phyloP scores from a whole-genome alignment of 2,113 vertebrate species.

The Atractosteus spatula region DNA sequence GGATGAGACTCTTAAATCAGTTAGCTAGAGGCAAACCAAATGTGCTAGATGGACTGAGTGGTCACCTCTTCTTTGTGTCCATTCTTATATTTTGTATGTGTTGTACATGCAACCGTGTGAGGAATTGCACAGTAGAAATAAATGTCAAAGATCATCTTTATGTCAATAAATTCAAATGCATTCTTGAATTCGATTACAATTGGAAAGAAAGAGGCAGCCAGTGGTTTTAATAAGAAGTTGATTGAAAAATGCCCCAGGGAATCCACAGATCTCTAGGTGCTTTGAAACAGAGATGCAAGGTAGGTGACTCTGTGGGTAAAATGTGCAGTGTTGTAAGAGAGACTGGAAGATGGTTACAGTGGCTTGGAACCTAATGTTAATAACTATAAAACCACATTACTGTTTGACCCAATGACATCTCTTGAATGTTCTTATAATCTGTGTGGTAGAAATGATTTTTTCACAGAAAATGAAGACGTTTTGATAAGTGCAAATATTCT shows the following conservation, averaged over 20 bases:
- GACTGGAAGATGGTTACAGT: conserved; percentile 7
- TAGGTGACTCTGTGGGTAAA: not conserved
- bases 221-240: not conserved
- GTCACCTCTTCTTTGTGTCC: no score
- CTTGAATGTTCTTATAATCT: conserved; percentile 18
- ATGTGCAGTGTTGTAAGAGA: not conserved
- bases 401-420: conserved; percentile 25
- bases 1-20: no score
- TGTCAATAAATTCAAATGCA: conserved; percentile 31
- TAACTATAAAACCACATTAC: conserved; percentile 19
- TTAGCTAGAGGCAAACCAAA: no score
- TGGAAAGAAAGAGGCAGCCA: conserved; percentile 11
- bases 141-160: conserved; percentile 27
- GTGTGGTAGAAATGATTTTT: not conserved
- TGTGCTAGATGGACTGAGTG: no score
- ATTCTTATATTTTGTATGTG: no score
- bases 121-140: conserved; percentile 19
- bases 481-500: no score
- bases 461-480: no score
- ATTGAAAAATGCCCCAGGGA: not conserved
- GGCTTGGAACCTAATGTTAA: conserved; percentile 23
- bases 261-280: not conserved
- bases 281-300: not conserved
- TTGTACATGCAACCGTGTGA: not conserved
- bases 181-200: conserved; percentile 25